Base-by-base conservation (phyloP, 1,140 invertebrate genomes). In the Ips nitidus region DNA sequence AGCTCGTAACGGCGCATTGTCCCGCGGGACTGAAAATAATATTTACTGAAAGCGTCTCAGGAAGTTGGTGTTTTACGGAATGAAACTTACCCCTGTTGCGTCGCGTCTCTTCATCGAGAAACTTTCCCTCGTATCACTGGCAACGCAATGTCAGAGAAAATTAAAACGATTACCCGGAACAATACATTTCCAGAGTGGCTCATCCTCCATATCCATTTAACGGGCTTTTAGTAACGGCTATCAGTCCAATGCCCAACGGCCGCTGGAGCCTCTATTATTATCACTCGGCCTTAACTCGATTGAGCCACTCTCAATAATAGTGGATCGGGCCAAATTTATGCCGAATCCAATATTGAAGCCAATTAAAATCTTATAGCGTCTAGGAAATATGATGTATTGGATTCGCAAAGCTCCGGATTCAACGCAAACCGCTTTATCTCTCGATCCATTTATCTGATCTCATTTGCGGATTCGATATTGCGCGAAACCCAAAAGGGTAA, bases 331-430 rank as follows among this genome's bases (percentile, higher is more conserved):
- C 58, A 56, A 66, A 66, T 66, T 66, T 64, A 55, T 42, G 55
- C 43, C 53, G 52, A 41, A 57, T 42, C 55, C 64, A 66, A 66
- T 58, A 58, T 40, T 58, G 40, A 58, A 66, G 41, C 55, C 64
- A 66, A 66, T 66, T 66, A 66, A 66, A 66, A 57, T 38, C 64
- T 57, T 56, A 58, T 58, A 47, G 64, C 41, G 42, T 45, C 53
- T 7, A 66, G 64, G 64, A 66, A 66, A 66, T 66, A 66, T 66
- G 53, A 58, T 45, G 53, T 42, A 43, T 45, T 38, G 7, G 50
- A 40, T 64, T 41, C 52, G 52, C 50, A 52, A 64, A 22, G 50
- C 52, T 3, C 36, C 37, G 45, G 43, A 61, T 39, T 64, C 36
- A 38, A 63, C 52, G 61, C 52, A 52, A n/a, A 53, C 22, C 62